Evolutionary conservation across 2,888 invertebrate species (phyloP).

Genomic region (Stenodera caucasica): DNA sequence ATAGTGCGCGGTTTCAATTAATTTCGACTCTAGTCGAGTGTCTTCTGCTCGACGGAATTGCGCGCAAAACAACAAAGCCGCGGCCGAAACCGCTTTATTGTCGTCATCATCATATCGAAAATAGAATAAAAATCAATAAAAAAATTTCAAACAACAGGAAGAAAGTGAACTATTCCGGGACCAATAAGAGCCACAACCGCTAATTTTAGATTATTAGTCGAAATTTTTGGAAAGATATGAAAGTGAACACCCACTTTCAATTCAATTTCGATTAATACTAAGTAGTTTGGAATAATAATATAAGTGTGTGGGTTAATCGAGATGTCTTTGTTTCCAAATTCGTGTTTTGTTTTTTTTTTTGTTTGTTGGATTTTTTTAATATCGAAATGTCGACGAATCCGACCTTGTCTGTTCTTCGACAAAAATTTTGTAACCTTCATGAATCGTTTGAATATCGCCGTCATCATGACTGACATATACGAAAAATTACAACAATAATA

Average conservation of each 20-base stretch:
- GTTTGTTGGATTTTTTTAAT: neutral
- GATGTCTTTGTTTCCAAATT: neutral
- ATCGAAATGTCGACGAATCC: constrained; percentile 2
- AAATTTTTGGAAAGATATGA: neutral
- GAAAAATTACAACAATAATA: neutral
- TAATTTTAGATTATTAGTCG: neutral
- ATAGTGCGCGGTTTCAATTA: constrained; percentile 10
- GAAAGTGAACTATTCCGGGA: too few species aligned
- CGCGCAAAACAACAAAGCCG: too few species aligned
- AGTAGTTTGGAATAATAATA: neutral
- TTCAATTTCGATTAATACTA: neutral
- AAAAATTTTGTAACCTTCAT: constrained; percentile 7
- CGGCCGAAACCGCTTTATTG: too few species aligned
- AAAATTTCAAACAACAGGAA: too few species aligned
- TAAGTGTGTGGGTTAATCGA: neutral
- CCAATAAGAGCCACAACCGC: too few species aligned
- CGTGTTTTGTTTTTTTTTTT: neutral
- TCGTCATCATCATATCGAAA: too few species aligned
- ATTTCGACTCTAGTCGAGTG: neutral
- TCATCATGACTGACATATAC: constrained; percentile 5
- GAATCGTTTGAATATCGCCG: constrained; percentile 8
- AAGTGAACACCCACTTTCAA: neutral
- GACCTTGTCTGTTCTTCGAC: constrained; percentile 17
- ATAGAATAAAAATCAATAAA: too few species aligned
- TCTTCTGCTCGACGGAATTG: too few species aligned